A percentile compares a stretch with the other conserved stretches of the same genome.
These are phyloP conservation scores for Phaenicophaeus curvirostris DNA, from an alignment of 2,797 vertebrate species.

Conservation along the genomic window DNA sequence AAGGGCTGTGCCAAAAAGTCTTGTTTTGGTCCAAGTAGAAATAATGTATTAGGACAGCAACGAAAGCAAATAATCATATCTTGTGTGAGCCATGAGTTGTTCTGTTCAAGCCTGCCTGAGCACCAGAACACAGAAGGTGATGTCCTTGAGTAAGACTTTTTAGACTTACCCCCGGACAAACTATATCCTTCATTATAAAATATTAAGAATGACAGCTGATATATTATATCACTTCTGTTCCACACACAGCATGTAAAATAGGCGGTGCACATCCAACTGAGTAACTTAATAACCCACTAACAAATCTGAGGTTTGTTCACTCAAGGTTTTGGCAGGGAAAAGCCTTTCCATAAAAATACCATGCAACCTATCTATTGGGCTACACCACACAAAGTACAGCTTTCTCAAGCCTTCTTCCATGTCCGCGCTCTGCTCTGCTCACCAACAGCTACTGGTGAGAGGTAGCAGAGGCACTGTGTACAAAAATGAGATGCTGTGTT, in stretches of 20 bases:
- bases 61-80: not conserved
- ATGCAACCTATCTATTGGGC: accelerated
- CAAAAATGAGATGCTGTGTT: not conserved
- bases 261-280: not conserved
- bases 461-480: not conserved
- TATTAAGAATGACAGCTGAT: not conserved
- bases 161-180: not conserved
- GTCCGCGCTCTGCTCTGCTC: not conserved
- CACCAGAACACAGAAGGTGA: not conserved
- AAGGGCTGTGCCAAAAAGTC: not conserved
- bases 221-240: not conserved
- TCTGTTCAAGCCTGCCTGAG: not conserved
- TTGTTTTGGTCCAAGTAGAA: not conserved
- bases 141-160: not conserved
- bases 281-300: not conserved
- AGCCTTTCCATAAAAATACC: not conserved
- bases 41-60: not conserved
- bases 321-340: not conserved
- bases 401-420: not conserved
- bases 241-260: not conserved
- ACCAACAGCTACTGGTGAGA: not conserved
- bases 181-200: conserved; percentile 1
- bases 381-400: not conserved
- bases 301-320: not conserved
- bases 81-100: not conserved